These are phyloP conservation scores for Cyrtodaria siliqua DNA, from an alignment of 2,888 invertebrate genomes.

Conservation along the genomic window DNA sequence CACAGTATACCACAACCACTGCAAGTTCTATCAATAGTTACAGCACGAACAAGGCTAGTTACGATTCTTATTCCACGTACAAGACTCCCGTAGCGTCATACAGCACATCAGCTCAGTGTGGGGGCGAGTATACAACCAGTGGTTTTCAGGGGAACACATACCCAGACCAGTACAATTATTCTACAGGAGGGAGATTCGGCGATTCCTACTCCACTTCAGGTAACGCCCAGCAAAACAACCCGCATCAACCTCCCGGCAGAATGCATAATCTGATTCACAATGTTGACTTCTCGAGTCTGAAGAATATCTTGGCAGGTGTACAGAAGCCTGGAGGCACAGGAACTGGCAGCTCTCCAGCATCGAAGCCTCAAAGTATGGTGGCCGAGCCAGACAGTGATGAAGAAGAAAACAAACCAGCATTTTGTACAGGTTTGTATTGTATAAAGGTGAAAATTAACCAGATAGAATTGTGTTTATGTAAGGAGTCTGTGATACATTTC, in stretches of 20 bases:
- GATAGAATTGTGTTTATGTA: no score
- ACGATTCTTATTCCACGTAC: conserved; percentile 25
- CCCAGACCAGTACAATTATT: conserved; percentile 10
- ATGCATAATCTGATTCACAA: conserved; percentile 53
- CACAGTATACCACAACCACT: neutral
- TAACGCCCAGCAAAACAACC: neutral
- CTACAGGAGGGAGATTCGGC: neutral
- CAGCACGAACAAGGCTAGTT: conserved; percentile 4
- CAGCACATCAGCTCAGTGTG: conserved; percentile 9
- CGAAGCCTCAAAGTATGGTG: neutral
- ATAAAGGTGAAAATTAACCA: no score
- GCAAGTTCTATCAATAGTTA: conserved; percentile 20
- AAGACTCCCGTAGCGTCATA: conserved; percentile 15
- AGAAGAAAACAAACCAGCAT: conserved; percentile 46
- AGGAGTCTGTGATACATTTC: no score
- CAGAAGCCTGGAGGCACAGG: conserved; percentile 11
- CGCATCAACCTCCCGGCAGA: conserved; percentile 2
- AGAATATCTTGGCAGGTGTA: conserved; percentile 57
- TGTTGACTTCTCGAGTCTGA: conserved; percentile 57
- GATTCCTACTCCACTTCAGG: neutral
- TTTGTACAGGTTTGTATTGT: conserved; percentile 45
- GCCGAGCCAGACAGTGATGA: conserved; percentile 1
- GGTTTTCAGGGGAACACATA: conserved; percentile 1
- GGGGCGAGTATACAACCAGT: conserved; percentile 39
- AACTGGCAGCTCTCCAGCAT: neutral